These are phyloP conservation scores for Gadus macrocephalus DNA, from an alignment of 2,113 vertebrate species.

Conservation along the genomic window DNA sequence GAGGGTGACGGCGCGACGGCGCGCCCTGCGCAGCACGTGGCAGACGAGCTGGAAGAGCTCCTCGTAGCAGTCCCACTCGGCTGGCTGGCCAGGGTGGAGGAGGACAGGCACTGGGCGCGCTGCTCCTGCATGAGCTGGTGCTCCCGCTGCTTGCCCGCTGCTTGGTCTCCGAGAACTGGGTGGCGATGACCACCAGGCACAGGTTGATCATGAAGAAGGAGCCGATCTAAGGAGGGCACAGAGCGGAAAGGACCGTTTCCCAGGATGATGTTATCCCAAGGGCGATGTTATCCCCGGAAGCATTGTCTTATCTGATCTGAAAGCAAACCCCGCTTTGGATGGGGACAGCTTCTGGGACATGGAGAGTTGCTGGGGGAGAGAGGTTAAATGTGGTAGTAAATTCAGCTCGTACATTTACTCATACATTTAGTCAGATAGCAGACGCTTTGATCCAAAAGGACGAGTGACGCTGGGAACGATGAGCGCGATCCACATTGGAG, in stretches of 20 bases:
- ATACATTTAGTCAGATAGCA: too few relatives aligned
- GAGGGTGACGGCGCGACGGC: conserved; percentile 76
- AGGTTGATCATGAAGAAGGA: conserved; percentile 91
- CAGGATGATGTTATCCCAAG: neutral
- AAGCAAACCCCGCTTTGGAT: too few relatives aligned
- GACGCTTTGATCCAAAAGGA: too few relatives aligned
- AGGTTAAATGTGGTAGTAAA: too few relatives aligned
- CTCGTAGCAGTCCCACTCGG: conserved; percentile 94
- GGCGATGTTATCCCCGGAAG: too few relatives aligned
- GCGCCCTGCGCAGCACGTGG: conserved; percentile 87
- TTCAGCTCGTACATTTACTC: too few relatives aligned
- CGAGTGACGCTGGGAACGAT: too few relatives aligned
- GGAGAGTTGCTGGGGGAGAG: too few relatives aligned
- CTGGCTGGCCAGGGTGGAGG: conserved; percentile 91
- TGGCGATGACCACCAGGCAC: conserved; percentile 97
- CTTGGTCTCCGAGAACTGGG: conserved; percentile 97
- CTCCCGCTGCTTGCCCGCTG: conserved; percentile 94
- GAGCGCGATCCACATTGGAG: too few relatives aligned
- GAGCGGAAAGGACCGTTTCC: neutral
- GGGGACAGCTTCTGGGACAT: too few relatives aligned
- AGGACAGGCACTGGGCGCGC: conserved; percentile 84
- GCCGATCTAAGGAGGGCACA: conserved; percentile 70
- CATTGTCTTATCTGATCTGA: too few relatives aligned
- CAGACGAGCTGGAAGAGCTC: conserved; percentile 94
- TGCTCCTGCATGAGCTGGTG: conserved; percentile 99